Percentiles rank a stretch among this genome's conserved stretches.
These are phyloP conservation scores for Ellobius talpinus DNA, from an alignment of 2,113 vertebrate genomes.

Conservation along the genomic window DNA sequence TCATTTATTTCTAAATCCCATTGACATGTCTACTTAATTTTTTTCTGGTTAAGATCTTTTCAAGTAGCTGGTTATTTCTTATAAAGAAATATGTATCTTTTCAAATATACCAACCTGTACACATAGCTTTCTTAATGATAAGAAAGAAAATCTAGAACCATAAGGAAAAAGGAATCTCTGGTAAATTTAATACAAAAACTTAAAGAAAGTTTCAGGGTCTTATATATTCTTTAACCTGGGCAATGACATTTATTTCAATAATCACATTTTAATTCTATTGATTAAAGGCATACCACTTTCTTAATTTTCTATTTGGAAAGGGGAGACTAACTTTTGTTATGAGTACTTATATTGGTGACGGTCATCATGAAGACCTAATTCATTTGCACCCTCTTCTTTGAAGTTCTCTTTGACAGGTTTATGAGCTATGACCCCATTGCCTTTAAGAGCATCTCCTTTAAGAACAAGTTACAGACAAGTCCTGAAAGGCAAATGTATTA, in stretches of 20 bases:
- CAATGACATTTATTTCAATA: background rate
- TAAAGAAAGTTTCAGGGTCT: background rate
- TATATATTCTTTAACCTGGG: background rate
- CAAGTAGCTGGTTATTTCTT: background rate
- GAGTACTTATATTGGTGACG: conserved; percentile 31
- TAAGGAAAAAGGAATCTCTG: background rate
- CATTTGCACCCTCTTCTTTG: background rate
- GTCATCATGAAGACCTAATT: background rate
- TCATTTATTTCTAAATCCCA: background rate
- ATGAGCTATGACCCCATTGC: background rate
- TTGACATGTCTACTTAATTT: conserved; percentile 28
- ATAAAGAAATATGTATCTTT: background rate
- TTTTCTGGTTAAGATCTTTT: conserved; percentile 17
- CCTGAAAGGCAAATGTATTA: background rate
- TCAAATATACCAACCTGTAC: conserved; percentile 19
- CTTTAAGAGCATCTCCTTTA: conserved; percentile 11
- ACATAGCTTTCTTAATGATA: conserved; percentile 32
- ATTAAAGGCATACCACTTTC: conserved; percentile 28
- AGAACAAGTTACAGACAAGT: background rate
- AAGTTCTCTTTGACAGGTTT: background rate
- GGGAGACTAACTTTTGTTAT: background rate
- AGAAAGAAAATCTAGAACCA: conserved; percentile 54
- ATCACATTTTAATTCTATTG: conserved; percentile 24
- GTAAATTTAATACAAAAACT: background rate
- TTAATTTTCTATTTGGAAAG: conserved; percentile 16